These are phyloP conservation scores for Cygnus atratus DNA, from an alignment of 2,113 vertebrate genomes.

Conservation along the genomic window DNA sequence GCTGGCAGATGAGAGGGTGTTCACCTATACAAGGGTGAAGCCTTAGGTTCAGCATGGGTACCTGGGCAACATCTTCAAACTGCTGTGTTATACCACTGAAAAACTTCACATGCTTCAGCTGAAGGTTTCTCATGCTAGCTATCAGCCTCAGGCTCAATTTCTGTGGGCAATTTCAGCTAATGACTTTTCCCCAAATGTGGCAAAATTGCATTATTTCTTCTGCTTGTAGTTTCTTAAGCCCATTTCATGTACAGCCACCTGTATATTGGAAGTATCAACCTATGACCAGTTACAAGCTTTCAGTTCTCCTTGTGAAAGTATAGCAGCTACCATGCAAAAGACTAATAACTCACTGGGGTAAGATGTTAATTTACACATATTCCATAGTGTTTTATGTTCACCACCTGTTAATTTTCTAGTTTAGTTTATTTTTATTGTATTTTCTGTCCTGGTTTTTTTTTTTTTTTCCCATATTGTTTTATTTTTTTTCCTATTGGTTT, in stretches of 20 bases:
- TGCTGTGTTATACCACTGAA: neutral
- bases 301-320: neutral
- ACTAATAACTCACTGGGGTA: neutral
- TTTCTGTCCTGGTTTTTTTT: neutral
- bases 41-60: neutral
- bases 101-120: neutral
- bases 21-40: neutral
- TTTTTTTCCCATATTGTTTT: rapidly evolving
- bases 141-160: neutral
- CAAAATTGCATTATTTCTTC: neutral
- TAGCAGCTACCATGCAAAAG: neutral
- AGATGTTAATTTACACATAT: neutral
- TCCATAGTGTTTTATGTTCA: neutral
- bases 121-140: neutral
- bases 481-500: neutral
- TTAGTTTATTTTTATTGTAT: neutral
- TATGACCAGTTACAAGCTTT: neutral
- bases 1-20: rapidly evolving
- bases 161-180: neutral
- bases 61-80: neutral
- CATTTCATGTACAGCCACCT: neutral
- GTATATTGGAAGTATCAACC: neutral
- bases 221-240: neutral
- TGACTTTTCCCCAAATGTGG: neutral
- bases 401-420: neutral